Evolutionary conservation across 1,140 invertebrate genomes (phyloP).

Genomic region (Pentalonia nigronervosa): DNA sequence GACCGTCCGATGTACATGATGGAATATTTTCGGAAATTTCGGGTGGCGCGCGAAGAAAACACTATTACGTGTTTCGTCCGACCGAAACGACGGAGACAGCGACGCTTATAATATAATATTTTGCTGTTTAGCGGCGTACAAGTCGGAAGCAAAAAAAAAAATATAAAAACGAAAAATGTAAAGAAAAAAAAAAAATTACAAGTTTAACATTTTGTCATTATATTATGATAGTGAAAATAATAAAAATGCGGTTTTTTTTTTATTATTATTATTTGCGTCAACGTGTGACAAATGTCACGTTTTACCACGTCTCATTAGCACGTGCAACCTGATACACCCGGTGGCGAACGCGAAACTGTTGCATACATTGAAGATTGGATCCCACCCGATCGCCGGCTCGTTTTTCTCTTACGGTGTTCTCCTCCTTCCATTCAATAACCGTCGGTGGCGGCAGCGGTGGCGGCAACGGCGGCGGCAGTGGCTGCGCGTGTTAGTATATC

Average conservation of each 20-base stretch:
- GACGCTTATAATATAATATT: neutral
- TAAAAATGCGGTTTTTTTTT: neutral
- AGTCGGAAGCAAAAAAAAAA: neutral
- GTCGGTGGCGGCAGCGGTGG: neutral
- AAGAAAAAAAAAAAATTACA: neutral
- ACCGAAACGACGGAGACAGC: too few species aligned
- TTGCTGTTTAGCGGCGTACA: neutral
- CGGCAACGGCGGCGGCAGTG: neutral
- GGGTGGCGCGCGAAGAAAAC: neutral
- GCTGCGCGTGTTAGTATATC: neutral
- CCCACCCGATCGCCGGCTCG: slow-evolving; percentile 20
- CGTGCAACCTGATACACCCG: slow-evolving; percentile 50
- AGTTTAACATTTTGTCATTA: neutral
- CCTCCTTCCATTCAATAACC: slow-evolving; percentile 49
- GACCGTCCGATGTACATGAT: neutral
- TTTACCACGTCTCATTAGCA: slow-evolving; percentile 49
- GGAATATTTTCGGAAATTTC: neutral
- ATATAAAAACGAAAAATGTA: neutral
- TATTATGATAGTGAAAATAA: neutral
- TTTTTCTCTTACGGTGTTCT: slow-evolving; percentile 7
- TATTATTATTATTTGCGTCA: too few species aligned
- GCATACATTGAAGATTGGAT: slow-evolving; percentile 51
- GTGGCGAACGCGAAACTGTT: slow-evolving; percentile 56
- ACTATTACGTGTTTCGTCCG: neutral
- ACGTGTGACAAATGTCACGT: slow-evolving; percentile 19